A percentile compares a stretch with the other conserved stretches of the same genome.
phyloP scores from a whole-genome alignment of 2,113 vertebrate species.

The Chionomys nivalis region DNA sequence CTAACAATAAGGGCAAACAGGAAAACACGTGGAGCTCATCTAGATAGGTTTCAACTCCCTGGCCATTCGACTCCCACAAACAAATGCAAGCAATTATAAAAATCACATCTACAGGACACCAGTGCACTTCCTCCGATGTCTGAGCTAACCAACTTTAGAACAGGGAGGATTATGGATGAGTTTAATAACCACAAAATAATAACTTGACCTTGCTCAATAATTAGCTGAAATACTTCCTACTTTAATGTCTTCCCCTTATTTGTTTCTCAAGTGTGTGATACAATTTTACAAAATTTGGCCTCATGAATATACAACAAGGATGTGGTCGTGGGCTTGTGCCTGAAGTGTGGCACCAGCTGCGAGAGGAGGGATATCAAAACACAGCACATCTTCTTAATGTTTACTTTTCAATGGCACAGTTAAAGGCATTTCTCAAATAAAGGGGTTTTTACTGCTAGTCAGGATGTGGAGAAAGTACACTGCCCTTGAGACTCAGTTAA shows the following conservation, averaged over 20 bases:
- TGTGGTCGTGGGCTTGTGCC: background rate
- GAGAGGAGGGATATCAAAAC: background rate
- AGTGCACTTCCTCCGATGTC: background rate
- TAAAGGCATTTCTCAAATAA: conserved; percentile 37
- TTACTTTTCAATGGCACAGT: background rate
- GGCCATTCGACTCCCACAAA: conserved; percentile 39
- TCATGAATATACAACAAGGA: background rate
- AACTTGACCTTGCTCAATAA: background rate
- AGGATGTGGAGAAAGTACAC: background rate
- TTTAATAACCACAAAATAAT: background rate
- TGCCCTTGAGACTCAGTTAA: background rate
- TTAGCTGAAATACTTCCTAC: background rate
- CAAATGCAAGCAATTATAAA: conserved; percentile 47
- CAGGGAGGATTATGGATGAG: background rate
- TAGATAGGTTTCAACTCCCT: conserved; percentile 54
- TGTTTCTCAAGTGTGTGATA: background rate
- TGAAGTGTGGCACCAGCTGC: background rate
- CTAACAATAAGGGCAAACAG: conserved; percentile 65
- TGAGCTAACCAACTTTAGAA: conserved; percentile 6
- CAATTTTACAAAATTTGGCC: background rate
- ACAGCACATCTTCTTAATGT: background rate
- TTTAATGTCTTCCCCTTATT: background rate
- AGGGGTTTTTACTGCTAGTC: background rate
- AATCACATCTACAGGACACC: background rate
- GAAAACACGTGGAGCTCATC: conserved; percentile 61